Percentiles rank a stretch among this genome's conserved stretches.
Conservation (phyloP, 2,888 invertebrate species). For the Papilio demoleus region DNA sequence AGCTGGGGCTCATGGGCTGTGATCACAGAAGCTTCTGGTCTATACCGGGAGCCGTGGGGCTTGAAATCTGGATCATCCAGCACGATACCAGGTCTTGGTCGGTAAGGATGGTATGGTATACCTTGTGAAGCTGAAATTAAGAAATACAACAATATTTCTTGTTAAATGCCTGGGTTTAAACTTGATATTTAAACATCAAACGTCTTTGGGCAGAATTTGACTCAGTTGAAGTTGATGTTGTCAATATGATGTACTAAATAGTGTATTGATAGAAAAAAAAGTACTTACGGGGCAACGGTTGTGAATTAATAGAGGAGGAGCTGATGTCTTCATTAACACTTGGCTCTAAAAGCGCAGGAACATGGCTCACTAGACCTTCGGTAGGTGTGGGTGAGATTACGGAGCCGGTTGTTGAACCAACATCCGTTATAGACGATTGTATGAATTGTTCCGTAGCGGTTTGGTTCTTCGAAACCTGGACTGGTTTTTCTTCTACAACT, state of each 20-base stretch:
- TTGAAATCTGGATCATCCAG: conserved; percentile 92
- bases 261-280: background rate
- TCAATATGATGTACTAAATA: background rate
- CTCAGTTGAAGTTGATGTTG: too few relatives aligned
- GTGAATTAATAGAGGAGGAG: conserved; percentile 67
- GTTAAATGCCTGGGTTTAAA: too few relatives aligned
- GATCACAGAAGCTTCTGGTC: conserved; percentile 71
- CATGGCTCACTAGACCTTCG: conserved; percentile 60
- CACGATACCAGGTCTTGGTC: conserved; percentile 93
- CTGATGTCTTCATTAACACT: conserved; percentile 53
- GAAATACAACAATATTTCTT: too few relatives aligned
- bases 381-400: conserved; percentile 68
- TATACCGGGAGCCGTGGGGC: conserved; percentile 83
- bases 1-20: conserved; percentile 72
- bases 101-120: conserved; percentile 85
- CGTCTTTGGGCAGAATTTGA: too few relatives aligned
- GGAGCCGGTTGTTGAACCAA: conserved; percentile 45
- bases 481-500: conserved; percentile 49
- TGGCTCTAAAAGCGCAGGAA: conserved; percentile 51
- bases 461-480: conserved; percentile 57
- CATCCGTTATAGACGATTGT: conserved; percentile 64
- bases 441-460: conserved; percentile 61
- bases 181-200: too few relatives aligned
- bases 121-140: conserved; percentile 67
- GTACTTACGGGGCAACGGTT: conserved; percentile 69